Percentiles rank a stretch among this genome's conserved stretches.
Conservation (phyloP, 2,797 vertebrate species). For the Anguilla megastoma region DNA sequence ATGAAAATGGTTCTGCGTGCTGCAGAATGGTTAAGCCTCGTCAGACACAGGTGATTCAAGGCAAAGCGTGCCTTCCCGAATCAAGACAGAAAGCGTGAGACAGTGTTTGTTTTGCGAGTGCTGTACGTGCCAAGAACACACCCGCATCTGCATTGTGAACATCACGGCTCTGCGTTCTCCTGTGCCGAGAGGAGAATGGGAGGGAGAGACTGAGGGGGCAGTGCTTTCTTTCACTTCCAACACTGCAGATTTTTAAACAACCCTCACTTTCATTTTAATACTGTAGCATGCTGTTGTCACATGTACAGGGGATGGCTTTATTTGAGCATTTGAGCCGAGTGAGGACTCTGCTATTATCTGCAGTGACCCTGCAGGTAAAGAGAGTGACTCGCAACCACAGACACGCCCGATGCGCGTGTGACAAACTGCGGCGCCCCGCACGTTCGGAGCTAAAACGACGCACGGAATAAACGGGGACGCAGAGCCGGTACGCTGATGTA, state of each 20-base stretch:
- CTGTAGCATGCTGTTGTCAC: neutral
- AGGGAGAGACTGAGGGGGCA: slow-evolving; percentile 39
- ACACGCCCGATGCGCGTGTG: neutral
- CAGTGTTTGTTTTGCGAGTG: neutral
- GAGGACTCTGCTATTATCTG: neutral
- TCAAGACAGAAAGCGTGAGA: neutral
- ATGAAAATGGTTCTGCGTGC: neutral
- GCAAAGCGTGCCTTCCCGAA: neutral
- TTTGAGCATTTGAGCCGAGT: neutral
- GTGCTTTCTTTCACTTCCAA: too few relatives aligned
- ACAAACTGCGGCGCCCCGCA: neutral
- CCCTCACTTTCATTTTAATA: neutral
- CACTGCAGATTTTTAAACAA: neutral
- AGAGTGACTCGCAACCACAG: neutral
- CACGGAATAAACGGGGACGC: neutral
- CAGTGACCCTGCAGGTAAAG: slow-evolving; percentile 24
- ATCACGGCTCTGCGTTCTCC: neutral
- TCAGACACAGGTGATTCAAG: slow-evolving; percentile 7
- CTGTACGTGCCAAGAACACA: neutral
- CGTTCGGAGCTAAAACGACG: neutral
- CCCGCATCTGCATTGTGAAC: neutral
- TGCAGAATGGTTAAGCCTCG: neutral
- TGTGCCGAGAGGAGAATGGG: slow-evolving; percentile 39
- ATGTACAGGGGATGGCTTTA: neutral
- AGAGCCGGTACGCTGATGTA: neutral